These are phyloP conservation scores for Florisuga fusca DNA, from an alignment of 2,797 vertebrate species.

Conservation along the genomic window DNA sequence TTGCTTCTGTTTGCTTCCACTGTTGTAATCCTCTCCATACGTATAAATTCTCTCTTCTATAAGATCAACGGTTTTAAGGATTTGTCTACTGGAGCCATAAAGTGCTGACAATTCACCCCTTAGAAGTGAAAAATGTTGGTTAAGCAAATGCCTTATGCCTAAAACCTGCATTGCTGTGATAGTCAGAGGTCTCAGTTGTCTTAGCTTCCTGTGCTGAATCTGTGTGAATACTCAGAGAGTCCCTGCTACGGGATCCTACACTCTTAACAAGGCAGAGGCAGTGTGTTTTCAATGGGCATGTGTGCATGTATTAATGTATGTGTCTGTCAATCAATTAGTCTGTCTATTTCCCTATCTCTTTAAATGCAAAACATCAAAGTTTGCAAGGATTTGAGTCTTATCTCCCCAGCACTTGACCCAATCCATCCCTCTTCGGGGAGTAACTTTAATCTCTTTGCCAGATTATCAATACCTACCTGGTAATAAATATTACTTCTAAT, in stretches of 20 bases:
- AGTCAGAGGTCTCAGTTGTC: not conserved
- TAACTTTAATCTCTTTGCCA: not conserved
- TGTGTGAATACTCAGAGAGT: not conserved
- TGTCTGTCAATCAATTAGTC: not conserved
- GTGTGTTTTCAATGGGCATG: not conserved
- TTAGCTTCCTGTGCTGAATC: not conserved
- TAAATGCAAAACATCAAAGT: not conserved
- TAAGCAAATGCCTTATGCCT: not conserved
- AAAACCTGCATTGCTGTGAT: not conserved
- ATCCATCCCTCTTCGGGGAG: not conserved
- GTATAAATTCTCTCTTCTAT: not conserved
- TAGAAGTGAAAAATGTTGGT: not conserved
- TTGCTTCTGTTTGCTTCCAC: constrained; percentile 57
- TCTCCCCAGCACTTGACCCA: not conserved
- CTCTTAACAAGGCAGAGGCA: not conserved
- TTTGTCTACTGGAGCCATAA: not conserved
- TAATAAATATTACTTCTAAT: not conserved
- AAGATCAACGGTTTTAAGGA: constrained; percentile 28
- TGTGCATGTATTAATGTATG: not conserved
- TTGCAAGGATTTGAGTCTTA: not conserved
- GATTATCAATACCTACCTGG: not conserved
- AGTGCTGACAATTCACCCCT: not conserved
- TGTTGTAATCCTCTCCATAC: constrained; percentile 28
- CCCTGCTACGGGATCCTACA: not conserved
- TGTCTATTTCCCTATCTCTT: not conserved